phyloP scores from a whole-genome alignment of 2,113 vertebrate species.

The Petromus typicus region DNA sequence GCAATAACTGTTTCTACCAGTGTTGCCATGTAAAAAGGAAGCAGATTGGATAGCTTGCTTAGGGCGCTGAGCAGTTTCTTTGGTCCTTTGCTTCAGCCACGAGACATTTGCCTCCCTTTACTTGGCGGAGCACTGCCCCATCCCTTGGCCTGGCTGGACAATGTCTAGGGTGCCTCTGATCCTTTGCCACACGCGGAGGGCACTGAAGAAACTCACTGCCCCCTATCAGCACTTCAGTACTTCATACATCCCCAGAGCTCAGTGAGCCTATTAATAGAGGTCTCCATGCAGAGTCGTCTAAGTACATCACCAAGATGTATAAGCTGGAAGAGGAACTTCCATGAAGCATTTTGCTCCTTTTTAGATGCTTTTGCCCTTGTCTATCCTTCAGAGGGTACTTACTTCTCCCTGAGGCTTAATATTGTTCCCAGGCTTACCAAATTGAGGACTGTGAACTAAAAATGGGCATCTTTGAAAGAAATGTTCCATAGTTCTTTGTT shows the following conservation, averaged over 20 bases:
- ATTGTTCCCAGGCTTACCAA: neutral
- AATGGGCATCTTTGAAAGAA: constrained; percentile 43
- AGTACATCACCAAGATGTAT: neutral
- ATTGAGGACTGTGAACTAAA: constrained; percentile 5
- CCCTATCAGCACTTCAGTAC: neutral
- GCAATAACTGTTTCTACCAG: neutral
- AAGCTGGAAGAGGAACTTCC: neutral
- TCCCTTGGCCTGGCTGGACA: neutral
- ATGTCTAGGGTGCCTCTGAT: neutral
- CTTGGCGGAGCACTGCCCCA: neutral
- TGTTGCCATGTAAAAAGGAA: neutral
- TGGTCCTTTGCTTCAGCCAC: neutral
- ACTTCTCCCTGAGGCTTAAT: neutral
- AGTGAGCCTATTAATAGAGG: neutral
- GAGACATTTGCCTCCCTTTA: neutral
- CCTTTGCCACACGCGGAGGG: neutral
- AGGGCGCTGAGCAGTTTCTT: neutral
- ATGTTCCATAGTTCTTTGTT: constrained; percentile 48
- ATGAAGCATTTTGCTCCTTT: neutral
- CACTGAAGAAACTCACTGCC: neutral
- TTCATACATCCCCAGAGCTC: neutral
- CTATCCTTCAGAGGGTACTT: constrained; percentile 22
- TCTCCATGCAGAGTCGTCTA: neutral
- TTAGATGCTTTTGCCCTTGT: constrained; percentile 8
- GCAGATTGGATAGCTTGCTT: neutral